Conservation (phyloP, 2,888 invertebrate species). For the Eupithecia centaureata region DNA sequence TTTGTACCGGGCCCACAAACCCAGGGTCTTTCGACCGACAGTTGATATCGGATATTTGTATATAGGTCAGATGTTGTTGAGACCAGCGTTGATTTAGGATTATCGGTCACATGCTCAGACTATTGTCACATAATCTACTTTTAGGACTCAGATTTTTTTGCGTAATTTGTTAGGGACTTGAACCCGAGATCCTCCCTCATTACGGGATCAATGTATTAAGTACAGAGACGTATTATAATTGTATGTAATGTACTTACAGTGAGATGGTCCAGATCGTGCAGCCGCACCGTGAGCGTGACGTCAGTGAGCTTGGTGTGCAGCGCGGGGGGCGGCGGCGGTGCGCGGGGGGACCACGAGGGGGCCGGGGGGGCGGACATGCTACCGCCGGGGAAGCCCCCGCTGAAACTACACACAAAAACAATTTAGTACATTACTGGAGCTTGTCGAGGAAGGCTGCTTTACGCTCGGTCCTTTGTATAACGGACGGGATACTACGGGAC, state of each 20-base stretch:
- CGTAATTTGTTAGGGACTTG: too few relatives aligned
- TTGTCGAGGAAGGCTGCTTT: background rate
- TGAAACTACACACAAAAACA: conserved; percentile 56
- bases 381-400: conserved; percentile 78
- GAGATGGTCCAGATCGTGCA: conserved; percentile 86
- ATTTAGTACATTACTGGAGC: background rate
- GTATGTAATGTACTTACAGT: conserved; percentile 64
- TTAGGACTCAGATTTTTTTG: too few relatives aligned
- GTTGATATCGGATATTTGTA: too few relatives aligned
- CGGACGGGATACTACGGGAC: background rate
- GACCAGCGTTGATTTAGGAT: too few relatives aligned
- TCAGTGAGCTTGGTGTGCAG: conserved; percentile 86
- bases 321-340: conserved; percentile 76
- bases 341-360: conserved; percentile 46
- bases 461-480: background rate
- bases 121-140: too few relatives aligned
- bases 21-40: too few relatives aligned
- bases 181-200: too few relatives aligned
- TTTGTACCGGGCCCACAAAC: too few relatives aligned
- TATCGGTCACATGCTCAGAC: too few relatives aligned
- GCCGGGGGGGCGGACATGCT: conserved; percentile 61
- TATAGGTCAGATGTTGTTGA: too few relatives aligned
- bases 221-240: too few relatives aligned
- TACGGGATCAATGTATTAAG: too few relatives aligned
- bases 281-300: conserved; percentile 85